Evolutionary conservation across 1,140 invertebrate genomes (phyloP).

Genomic region (Microplitis mediator): DNA sequence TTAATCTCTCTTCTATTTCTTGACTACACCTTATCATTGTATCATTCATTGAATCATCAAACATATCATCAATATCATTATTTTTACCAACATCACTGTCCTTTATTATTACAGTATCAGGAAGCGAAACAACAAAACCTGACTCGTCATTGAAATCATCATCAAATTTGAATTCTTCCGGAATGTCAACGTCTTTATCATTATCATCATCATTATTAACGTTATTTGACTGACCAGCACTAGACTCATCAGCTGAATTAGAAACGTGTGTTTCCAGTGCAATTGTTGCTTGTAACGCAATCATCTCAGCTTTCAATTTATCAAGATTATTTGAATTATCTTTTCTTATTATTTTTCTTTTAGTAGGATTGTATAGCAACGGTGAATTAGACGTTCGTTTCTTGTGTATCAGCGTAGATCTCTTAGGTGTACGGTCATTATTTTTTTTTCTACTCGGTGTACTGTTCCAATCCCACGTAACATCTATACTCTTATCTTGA

Average conservation of each 20-base stretch:
- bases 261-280: too few relatives aligned
- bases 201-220: not conserved
- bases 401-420: conserved; percentile 38
- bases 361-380: conserved; percentile 45
- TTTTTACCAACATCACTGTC: conserved; percentile 12
- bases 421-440: conserved; percentile 39
- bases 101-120: not conserved
- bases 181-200: not conserved
- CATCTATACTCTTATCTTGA: conserved; percentile 47
- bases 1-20: conserved; percentile 48
- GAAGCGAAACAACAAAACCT: not conserved
- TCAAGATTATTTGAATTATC: conserved; percentile 42
- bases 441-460: conserved; percentile 24
- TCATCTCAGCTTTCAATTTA: conserved; percentile 44
- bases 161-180: conserved; percentile 23
- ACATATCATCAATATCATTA: conserved; percentile 40
- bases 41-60: conserved; percentile 49
- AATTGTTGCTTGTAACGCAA: conserved; percentile 32
- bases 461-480: conserved; percentile 51
- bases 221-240: conserved; percentile 10
- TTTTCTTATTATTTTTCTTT: conserved; percentile 44
- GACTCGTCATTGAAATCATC: conserved; percentile 13
- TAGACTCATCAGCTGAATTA: conserved; percentile 28
- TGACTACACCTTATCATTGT: conserved; percentile 50
- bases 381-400: conserved; percentile 50